Evolutionary conservation across 2,113 vertebrate genomes (phyloP), one percentile per base, ranked within the genome.

Genomic region (Pongo abelii): DNA sequence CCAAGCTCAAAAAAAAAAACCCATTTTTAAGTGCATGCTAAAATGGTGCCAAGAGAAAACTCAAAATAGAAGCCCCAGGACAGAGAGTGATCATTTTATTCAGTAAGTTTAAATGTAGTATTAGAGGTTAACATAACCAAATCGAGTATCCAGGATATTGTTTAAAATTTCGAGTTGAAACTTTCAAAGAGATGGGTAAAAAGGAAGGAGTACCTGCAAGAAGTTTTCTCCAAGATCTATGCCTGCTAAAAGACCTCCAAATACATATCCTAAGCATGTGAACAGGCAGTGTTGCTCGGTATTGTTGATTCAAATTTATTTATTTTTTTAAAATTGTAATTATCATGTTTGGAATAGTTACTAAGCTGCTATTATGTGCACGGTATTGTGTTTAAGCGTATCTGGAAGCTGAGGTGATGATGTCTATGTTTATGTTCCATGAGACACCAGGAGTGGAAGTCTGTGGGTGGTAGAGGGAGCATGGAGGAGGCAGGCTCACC

Each of bases 41-140:
- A 96, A 84, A 87, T 64, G 40, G 40, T 96, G 96, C 92, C 95
- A 97, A 97, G 87, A 91, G 59, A 95, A 89, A 97, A 97, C 81
- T 95, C 92, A 95, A 97, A 97, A 97, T 96, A 97, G 95, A 98
- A 97, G 84, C 87, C 84, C 90, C 48, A 92, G 92, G 92, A 97
- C 90, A 94, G 20, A 80, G 74, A 97, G 52, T 91, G 64, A 92
- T 88, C 30, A 84, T 94, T 95, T 94, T 93, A 80, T 93, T 96
- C 77, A 86, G 84, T 88, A 92, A 96, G 67, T 90, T 97, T 93
- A 75, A 96, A 64, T 94, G 84, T 84, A 67, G 32, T 38, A 90
- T 32, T 83, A 94, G 92, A 96, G 72, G 57, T 81, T 93, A 87
- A 90, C 84, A 92, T 27, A 72, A 93, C 94, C 69, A 93, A 93